These are phyloP conservation scores for Cacatua alba DNA, from an alignment of 2,113 vertebrate genomes.

Conservation along the genomic window DNA sequence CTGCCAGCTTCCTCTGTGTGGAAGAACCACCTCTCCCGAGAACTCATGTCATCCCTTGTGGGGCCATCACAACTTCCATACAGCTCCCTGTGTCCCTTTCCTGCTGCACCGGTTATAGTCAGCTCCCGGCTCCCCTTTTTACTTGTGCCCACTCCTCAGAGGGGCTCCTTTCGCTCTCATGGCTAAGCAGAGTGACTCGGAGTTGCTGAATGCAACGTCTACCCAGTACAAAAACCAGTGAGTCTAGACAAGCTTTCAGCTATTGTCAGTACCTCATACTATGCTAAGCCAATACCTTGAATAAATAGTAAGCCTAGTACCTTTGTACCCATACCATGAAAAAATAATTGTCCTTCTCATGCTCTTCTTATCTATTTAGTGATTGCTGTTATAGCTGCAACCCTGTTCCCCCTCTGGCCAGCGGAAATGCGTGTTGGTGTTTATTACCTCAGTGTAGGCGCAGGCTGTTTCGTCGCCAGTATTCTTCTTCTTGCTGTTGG, in stretches of 20 bases:
- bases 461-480: constrained; percentile 97
- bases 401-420: constrained; percentile 96
- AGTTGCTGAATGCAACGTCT: neutral
- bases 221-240: neutral
- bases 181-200: rapidly evolving
- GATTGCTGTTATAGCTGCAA: constrained; percentile 96
- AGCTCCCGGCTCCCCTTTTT: neutral
- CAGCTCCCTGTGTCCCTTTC: neutral
- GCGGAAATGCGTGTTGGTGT: constrained; percentile 99
- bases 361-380: constrained; percentile 73
- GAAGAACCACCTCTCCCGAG: neutral
- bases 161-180: neutral
- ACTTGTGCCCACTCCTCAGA: neutral
- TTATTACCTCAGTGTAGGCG: constrained; percentile 97
- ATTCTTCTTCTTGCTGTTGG: constrained; percentile 96
- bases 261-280: neutral
- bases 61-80: neutral
- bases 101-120: neutral
- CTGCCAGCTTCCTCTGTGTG: neutral
- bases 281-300: neutral
- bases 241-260: neutral
- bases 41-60: rapidly evolving
- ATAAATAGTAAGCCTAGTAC: neutral
- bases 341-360: neutral
- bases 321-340: neutral